Percentiles rank a stretch among this genome's conserved stretches.
These are phyloP conservation scores for Leucophenga maculata DNA, from an alignment of 2,888 invertebrate species.

Conservation along the genomic window DNA sequence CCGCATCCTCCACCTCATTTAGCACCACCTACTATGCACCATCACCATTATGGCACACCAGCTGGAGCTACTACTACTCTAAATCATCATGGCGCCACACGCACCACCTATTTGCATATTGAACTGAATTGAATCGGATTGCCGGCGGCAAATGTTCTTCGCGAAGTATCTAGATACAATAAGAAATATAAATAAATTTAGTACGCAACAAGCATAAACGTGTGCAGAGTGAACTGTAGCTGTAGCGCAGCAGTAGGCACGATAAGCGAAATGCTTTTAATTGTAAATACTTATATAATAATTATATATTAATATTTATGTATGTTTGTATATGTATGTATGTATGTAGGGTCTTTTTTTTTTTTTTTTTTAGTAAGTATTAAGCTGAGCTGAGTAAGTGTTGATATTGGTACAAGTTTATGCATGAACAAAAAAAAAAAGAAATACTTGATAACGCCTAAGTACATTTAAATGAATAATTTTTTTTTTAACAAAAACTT, in stretches of 20 bases:
- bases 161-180: no score
- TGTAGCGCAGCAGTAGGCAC: no score
- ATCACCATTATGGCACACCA: neutral
- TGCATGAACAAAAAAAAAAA: neutral
- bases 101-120: slow-evolving; percentile 61
- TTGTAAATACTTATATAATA: no score
- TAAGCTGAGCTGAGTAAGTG: slow-evolving; percentile 27
- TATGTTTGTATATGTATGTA: neutral
- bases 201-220: no score
- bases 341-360: neutral
- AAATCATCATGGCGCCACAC: slow-evolving; percentile 17
- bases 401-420: slow-evolving; percentile 40
- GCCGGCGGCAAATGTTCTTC: no score
- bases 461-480: neutral
- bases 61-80: neutral
- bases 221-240: no score
- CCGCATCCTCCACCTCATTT: neutral
- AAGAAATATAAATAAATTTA: no score
- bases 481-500: slow-evolving; percentile 4
- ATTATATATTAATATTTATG: slow-evolving; percentile 17
- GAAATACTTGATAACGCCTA: neutral
- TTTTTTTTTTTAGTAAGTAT: slow-evolving; percentile 22
- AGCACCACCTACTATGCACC: neutral
- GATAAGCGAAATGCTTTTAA: no score
- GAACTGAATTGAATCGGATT: slow-evolving; percentile 57